phyloP scores from a whole-genome alignment of 2,797 vertebrate species.

The Hipposideros larvatus region DNA sequence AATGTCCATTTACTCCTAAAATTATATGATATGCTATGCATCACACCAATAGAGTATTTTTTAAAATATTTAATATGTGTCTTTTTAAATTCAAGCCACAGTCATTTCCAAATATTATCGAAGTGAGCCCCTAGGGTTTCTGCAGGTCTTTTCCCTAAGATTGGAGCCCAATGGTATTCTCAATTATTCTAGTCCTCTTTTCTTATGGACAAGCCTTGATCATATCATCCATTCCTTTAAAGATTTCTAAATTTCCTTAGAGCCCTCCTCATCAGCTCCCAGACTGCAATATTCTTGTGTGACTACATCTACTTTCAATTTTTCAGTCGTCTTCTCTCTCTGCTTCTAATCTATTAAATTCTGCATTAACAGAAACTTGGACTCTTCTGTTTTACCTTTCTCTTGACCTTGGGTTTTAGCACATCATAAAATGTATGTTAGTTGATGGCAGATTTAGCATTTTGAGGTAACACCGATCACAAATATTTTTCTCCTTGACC shows the following conservation, averaged over 20 bases:
- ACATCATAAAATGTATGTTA: constrained; percentile 14
- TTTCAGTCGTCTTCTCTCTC: constrained; percentile 52
- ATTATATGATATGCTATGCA: neutral
- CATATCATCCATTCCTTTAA: constrained; percentile 63
- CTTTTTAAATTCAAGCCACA: constrained; percentile 60
- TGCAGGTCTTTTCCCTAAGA: constrained; percentile 38
- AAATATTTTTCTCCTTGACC: constrained; percentile 27
- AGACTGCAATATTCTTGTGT: constrained; percentile 53
- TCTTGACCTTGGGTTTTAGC: constrained; percentile 58
- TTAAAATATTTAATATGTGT: neutral
- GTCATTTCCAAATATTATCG: constrained; percentile 54
- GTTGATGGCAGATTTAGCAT: constrained; percentile 28
- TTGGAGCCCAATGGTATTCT: constrained; percentile 24
- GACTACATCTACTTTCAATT: constrained; percentile 57
- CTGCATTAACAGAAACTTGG: constrained; percentile 34
- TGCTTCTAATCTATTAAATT: constrained; percentile 59
- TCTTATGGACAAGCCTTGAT: constrained; percentile 69
- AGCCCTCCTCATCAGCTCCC: constrained; percentile 70
- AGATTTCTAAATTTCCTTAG: constrained; percentile 74
- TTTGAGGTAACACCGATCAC: constrained; percentile 17
- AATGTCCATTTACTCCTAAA: constrained; percentile 9
- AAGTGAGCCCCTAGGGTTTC: constrained; percentile 27
- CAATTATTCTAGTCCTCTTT: constrained; percentile 69
- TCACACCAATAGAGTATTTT: neutral
- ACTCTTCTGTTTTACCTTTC: constrained; percentile 50